Base-by-base conservation (phyloP, 2,797 vertebrate species). In the Hafferia zeledoni region DNA sequence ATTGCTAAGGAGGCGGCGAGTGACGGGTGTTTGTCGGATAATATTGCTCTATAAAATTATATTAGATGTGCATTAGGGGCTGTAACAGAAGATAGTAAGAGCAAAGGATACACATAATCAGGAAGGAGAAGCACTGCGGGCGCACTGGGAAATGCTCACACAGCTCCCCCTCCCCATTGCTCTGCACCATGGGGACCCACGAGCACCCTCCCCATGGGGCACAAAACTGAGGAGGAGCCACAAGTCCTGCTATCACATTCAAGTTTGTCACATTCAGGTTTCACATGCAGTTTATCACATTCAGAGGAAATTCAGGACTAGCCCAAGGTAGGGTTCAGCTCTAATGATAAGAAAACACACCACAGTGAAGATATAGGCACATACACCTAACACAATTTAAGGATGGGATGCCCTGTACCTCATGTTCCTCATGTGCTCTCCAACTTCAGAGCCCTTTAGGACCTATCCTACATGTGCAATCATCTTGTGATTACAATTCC, bases 51-150 rank as follows among this genome's bases (percentile, higher is more conserved):
- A 37, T 64, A 75, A 93, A 95, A 96, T 92, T 33, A 11, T 59
- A 81, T 96, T 89, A 95, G 69, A 74, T 52, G 71, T 90, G 87
- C 93, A 93, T 94, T 94, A 94, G 81, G 63, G 81, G 71, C 90
- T 95, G 92, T 89, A 94, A 93, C 81, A 87, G 49, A 87, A 89
- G 92, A 90, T 83, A 68, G 65, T 23, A n/a, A 80, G 83, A 83
- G 78, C 33, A 90, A 75, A 77, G 87, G 75, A 78, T 64, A 68
- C 2, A 30, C 65, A 18, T 10, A 59, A 72, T 67, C 64, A 83
- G 71, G 81, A 64, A 81, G 23, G 25, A 59, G 39, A 61, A 71
- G 31, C 6, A 2, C 43, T 0, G 0, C 6, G 2, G 59, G 14
- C 17, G 43, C 49, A 37, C 16, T 2, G 20, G 49, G 52, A 60